Conservation (phyloP, 2,113 vertebrate species). For the Prunella fulvescens region DNA sequence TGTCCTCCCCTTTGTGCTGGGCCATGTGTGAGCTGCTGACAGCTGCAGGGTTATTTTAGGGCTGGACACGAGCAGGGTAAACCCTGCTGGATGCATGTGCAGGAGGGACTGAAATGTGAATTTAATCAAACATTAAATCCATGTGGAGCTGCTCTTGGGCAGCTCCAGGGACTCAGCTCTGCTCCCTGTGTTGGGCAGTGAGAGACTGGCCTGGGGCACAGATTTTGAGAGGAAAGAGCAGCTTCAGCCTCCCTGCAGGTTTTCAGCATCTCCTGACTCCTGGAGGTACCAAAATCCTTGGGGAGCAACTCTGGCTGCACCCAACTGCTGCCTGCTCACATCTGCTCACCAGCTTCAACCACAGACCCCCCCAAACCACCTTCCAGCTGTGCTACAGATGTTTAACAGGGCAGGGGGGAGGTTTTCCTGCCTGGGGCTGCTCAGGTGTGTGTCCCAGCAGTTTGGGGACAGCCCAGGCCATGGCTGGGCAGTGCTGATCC, state of each 20-base stretch:
- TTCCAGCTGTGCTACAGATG: neutral
- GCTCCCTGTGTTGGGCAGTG: rapidly evolving
- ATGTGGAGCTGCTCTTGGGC: neutral
- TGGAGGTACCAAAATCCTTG: neutral
- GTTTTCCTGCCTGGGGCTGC: neutral
- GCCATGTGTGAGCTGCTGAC: neutral
- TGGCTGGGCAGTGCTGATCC: neutral
- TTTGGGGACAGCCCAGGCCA: neutral
- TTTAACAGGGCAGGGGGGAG: neutral
- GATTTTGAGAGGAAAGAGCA: neutral
- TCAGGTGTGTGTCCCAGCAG: neutral
- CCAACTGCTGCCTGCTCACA: rapidly evolving
- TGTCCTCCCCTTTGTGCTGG: neutral
- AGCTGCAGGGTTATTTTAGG: slow-evolving; percentile 37
- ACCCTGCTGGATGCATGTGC: rapidly evolving
- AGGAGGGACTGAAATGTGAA: neutral
- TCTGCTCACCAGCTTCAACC: neutral
- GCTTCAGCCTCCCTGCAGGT: neutral
- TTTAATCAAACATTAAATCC: neutral
- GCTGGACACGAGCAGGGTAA: neutral
- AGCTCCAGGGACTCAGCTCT: neutral
- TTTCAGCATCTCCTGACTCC: neutral
- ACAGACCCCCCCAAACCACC: rapidly evolving
- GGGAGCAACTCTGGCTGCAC: neutral
- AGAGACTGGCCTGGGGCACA: neutral